Evolutionary conservation across 2,797 vertebrate species (phyloP), one percentile per base, ranked within the genome.

Genomic region (Melanotaenia maccullochi): DNA sequence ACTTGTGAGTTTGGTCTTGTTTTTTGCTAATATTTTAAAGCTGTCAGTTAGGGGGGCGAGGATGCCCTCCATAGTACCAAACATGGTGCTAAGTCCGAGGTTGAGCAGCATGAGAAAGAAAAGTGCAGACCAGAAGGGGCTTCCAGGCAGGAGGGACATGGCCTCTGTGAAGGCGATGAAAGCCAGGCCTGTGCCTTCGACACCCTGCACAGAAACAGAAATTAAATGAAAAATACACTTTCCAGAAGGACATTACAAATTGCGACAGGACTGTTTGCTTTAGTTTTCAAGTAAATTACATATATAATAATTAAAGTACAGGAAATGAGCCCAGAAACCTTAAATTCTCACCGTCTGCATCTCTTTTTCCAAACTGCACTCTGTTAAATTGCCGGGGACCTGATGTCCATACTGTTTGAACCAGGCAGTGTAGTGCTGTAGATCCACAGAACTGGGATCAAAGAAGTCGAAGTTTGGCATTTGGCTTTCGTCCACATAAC

Each of bases 91-190:
- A 68, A 97, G 85, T 7, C 93, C 95, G 72, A 95, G 58, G 64
- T 92, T 94, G 73, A 97, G 93, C 79, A 96, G 85, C 95, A 96
- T 93, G 67, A 97, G 92, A 85, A 97, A 96, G 89, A 96, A 96
- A 33, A 96, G 80, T 0, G 92, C 75, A 0, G 95, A 95, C 96
- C 96, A 97, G 87, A 96, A 95, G 0, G 94, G 90, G 59, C 95
- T 95, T 4, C 90, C 94, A 0, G 96, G 95, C 25, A 96, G 90
- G 3, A 90, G 89, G 0, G 94, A 93, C 87, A 96, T 95, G 32
- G 95, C 94, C 84, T 97, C 95, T 0, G 93, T 94, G 90, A 97
- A 96, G 60, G 92, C 89, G 3, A 97, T 94, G 13, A 95, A 96
- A 0, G 93, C 95, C 44, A 97, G 83, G 5, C 91, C 93, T 0